These are phyloP conservation scores for Haliclystus octoradiatus DNA, from an alignment of 30 jellyfish, hydroid and myxozoan genomes.

Conservation along the genomic window DNA sequence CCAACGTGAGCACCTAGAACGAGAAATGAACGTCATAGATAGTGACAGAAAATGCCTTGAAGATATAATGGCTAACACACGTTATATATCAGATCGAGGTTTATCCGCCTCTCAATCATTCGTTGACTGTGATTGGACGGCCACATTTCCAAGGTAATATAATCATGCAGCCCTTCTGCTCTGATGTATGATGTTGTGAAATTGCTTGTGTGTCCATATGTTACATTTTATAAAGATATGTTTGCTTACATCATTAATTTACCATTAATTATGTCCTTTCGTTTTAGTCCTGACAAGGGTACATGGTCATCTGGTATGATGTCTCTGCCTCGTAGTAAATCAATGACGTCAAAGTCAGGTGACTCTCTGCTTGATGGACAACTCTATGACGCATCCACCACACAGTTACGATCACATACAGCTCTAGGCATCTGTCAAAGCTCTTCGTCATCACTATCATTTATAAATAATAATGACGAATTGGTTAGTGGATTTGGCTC, in stretches of 20 bases:
- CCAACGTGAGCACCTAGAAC: conserved; percentile 70
- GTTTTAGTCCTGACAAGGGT: conserved; percentile 36
- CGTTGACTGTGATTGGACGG: neutral
- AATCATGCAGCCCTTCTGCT: too few relatives aligned
- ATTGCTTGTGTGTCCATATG: neutral
- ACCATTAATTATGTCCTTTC: neutral
- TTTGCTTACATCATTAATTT: neutral
- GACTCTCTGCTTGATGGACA: conserved; percentile 55
- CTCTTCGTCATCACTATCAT: conserved; percentile 32
- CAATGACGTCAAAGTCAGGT: conserved; percentile 86
- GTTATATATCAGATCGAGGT: neutral
- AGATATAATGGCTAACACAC: conserved; percentile 18
- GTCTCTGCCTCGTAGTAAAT: conserved; percentile 68
- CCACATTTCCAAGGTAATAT: neutral
- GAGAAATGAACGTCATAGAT: conserved; percentile 55
- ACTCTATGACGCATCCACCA: conserved; percentile 23
- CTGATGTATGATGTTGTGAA: too few relatives aligned
- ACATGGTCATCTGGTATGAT: conserved; percentile 62
- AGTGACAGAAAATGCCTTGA: conserved; percentile 65
- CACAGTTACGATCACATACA: conserved; percentile 81
- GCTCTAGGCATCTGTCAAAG: conserved; percentile 73
- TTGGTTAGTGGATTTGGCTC: neutral
- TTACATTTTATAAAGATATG: neutral
- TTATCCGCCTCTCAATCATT: neutral
- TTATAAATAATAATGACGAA: neutral